Conservation (phyloP, 2,113 vertebrate species). For the Eubucco bourcierii region DNA sequence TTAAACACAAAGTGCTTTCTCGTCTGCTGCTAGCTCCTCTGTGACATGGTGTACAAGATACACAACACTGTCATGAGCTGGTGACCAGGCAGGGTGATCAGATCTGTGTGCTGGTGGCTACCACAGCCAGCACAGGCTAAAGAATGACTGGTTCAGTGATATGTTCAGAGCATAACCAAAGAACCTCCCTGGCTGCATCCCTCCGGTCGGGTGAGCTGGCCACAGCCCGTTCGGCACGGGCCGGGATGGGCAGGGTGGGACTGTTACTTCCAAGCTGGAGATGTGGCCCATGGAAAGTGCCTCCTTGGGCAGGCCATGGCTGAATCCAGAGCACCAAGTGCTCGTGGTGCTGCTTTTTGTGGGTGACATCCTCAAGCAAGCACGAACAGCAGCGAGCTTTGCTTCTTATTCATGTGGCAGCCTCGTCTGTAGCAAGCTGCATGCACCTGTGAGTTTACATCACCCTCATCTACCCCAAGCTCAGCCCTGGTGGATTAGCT, state of each 20-base stretch:
- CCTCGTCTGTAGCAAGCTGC: not conserved
- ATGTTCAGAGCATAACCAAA: constrained; percentile 73
- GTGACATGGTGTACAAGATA: not conserved
- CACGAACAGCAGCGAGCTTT: not conserved
- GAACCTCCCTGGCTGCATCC: constrained; percentile 35
- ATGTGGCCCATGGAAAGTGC: not conserved
- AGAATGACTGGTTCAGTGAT: not conserved
- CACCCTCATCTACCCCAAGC: not conserved
- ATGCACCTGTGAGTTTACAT: not conserved
- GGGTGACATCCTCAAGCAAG: not conserved
- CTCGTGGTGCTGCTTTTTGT: not conserved
- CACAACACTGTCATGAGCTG: not conserved
- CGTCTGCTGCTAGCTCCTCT: not conserved
- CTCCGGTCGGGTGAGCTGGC: not conserved
- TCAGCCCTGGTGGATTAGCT: not conserved
- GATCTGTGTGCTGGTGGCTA: not conserved
- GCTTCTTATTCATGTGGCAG: not conserved
- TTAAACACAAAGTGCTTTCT: constrained; percentile 13
- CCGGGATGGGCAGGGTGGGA: not conserved
- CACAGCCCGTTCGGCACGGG: not conserved
- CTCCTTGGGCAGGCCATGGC: not conserved
- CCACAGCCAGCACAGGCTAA: not conserved
- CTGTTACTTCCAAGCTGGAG: not conserved
- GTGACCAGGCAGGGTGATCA: not conserved
- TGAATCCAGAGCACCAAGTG: not conserved